Percentiles rank a stretch among this genome's conserved stretches.
Evolutionary conservation across 37 sponge, comb jelly and placozoan species (phyloP).

Genomic region (Hormiphora californensis): DNA sequence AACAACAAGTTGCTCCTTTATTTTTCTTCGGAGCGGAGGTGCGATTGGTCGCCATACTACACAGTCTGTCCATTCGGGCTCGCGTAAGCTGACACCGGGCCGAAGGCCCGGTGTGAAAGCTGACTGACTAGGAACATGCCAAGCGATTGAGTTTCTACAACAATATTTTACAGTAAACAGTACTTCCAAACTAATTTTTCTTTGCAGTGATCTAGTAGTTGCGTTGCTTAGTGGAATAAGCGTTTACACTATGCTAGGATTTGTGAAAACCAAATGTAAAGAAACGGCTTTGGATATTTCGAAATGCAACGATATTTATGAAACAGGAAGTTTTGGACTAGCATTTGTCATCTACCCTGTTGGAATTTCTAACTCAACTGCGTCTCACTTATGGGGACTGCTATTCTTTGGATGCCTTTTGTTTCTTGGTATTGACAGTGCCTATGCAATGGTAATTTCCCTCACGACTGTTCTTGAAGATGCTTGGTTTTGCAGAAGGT

Average conservation of each 20-base stretch:
- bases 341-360: conserved; percentile 5
- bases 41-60: no score
- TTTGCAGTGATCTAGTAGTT: background rate
- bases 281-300: background rate
- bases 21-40: no score
- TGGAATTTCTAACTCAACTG: background rate
- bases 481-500: background rate
- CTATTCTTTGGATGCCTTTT: background rate
- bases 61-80: no score
- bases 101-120: no score
- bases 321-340: background rate
- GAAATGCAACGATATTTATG: background rate
- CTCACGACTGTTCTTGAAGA: background rate
- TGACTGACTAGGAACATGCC: no score
- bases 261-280: background rate
- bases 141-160: no score
- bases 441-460: background rate
- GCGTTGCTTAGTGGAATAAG: background rate
- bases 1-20: no score
- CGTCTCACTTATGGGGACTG: background rate
- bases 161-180: background rate
- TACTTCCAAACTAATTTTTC: background rate
- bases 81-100: no score
- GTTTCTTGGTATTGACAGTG: conserved; percentile 7
- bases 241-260: background rate